phyloP scores from a whole-genome alignment of 1,140 invertebrate species.

The Ostrea edulis region DNA sequence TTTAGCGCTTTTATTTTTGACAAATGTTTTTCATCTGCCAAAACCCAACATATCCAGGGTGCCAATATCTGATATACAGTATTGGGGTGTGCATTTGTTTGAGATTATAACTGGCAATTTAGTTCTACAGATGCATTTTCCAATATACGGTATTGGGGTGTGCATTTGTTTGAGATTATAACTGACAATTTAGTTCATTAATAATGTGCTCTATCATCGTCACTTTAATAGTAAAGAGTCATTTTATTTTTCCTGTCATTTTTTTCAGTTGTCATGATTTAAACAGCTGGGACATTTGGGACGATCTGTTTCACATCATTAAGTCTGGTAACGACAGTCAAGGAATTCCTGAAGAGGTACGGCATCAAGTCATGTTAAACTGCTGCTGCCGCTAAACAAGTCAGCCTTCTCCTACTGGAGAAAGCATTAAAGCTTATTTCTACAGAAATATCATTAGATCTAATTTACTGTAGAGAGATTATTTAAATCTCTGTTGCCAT shows the following conservation, averaged over 20 bases:
- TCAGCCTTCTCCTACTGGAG: not conserved
- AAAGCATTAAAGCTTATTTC: too few species aligned
- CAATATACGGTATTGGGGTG: too few species aligned
- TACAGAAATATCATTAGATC: too few species aligned
- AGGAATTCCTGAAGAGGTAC: constrained; percentile 82
- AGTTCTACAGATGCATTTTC: not conserved
- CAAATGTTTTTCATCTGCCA: too few species aligned
- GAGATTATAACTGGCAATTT: not conserved
- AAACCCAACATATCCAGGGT: too few species aligned
- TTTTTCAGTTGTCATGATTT: constrained; percentile 90
- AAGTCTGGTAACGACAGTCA: constrained; percentile 83
- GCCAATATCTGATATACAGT: too few species aligned
- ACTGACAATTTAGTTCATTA: not conserved
- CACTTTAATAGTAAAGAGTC: not conserved
- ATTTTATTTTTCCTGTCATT: not conserved
- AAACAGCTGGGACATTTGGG: constrained; percentile 92
- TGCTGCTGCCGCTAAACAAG: too few species aligned
- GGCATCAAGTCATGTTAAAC: not conserved
- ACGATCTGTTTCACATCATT: constrained; percentile 90
- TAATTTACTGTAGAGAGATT: too few species aligned
- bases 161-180: not conserved
- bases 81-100: not conserved
- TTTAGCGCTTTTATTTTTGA: too few species aligned
- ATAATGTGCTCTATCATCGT: not conserved
- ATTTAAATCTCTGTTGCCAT: too few species aligned